Base-by-base conservation (phyloP, 2,797 vertebrate species). In the Coccyzus lansbergi region DNA sequence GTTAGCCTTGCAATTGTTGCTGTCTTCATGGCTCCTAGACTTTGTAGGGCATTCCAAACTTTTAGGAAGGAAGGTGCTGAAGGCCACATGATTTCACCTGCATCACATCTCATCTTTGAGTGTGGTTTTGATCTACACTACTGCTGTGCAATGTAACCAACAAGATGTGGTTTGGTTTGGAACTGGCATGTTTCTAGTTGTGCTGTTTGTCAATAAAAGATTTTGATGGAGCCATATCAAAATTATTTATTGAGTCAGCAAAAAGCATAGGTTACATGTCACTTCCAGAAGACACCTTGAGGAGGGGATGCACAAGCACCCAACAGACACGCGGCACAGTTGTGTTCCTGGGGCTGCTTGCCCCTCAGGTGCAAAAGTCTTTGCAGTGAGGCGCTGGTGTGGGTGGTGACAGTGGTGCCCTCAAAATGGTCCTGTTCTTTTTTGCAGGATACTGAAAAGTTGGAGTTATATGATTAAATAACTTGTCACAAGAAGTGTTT, bases 141-240 rank as follows among this genome's bases (percentile, higher is more conserved):
- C 1, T 55, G 38, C 77, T 70, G 26, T 21, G 46, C 46, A n/a
- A 1, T 0, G 21, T 21, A 26, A n/a, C 36, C 84, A 62, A 1
- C 6, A 6, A n/a, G 34, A 10, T 24, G 3, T 48, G 42, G 42
- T 2, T 21, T 46, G 7, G 0, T 33, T 51, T n/a, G 48, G 59
- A 34, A 33, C 0, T n/a, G 90, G 59, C 0, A 0, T 1, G 0
- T 60, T 78, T 60, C 62, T 75, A 3, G 1, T 25, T 0, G 10
- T 33, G 68, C 72, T 36, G 14, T 68, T 81, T 22, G 51, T 44
- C 83, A 76, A 9, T 1, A 14, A 81, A 71, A 46, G 20, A 42
- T 90, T 83, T 90, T 64, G 92, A 88, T 82, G 59, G 67, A 93
- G 63, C 42, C 63, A 1, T 19, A 58, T 33, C 51, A 76, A 52